phyloP scores from a whole-genome alignment of 2,797 vertebrate genomes.

The Jordanella pulchra region DNA sequence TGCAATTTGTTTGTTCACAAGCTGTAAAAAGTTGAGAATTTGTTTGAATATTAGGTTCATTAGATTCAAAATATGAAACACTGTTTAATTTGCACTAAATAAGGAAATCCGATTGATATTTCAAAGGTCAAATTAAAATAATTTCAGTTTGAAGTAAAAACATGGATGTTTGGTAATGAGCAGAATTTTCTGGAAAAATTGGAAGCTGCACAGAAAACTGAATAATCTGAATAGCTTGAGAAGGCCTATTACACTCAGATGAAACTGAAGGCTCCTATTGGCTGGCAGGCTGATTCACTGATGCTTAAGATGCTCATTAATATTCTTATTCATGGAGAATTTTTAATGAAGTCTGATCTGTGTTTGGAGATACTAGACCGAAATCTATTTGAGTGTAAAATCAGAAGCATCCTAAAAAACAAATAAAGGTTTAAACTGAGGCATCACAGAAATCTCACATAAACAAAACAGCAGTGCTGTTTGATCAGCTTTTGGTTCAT shows the following conservation, averaged over 20 bases:
- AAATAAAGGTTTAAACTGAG: background rate
- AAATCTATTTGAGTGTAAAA: background rate
- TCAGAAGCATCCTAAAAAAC: background rate
- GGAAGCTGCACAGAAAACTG: background rate
- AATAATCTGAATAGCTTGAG: background rate
- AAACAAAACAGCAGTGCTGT: background rate
- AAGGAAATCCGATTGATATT: too few relatives aligned
- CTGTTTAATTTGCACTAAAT: too few relatives aligned
- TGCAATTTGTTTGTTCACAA: too few relatives aligned
- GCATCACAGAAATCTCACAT: background rate
- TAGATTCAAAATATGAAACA: too few relatives aligned
- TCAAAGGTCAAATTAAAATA: too few relatives aligned
- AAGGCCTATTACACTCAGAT: background rate
- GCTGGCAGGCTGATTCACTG: background rate
- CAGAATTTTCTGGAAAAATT: background rate
- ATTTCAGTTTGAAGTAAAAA: too few relatives aligned
- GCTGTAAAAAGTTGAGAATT: too few relatives aligned
- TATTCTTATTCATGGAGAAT: background rate
- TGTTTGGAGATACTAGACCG: background rate
- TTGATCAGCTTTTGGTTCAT: background rate
- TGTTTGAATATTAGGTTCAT: too few relatives aligned
- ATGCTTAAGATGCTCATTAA: constrained; percentile 1
- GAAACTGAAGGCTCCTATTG: background rate
- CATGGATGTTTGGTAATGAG: background rate
- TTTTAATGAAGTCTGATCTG: background rate